Conservation (phyloP, 2,888 invertebrate genomes). For the Microctonus hyperodae region DNA sequence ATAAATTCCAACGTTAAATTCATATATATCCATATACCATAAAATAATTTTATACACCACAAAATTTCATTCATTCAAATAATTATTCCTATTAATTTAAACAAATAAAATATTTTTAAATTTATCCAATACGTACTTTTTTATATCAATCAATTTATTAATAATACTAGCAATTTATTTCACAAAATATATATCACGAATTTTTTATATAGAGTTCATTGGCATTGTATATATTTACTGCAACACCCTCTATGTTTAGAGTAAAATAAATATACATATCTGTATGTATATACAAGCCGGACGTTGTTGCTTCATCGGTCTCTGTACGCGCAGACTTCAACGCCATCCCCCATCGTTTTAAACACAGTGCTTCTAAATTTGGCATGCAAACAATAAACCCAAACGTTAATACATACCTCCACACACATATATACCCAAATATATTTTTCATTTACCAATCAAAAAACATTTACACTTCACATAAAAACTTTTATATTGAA, state of each 20-base stretch:
- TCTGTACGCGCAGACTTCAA: background rate
- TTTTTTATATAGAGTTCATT: background rate
- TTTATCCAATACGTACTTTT: background rate
- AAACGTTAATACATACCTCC: background rate
- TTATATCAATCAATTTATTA: background rate
- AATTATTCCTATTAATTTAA: too few species aligned
- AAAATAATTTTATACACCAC: slow-evolving; percentile 3
- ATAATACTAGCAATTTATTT: background rate
- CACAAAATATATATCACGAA: too few species aligned
- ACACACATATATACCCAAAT: too few species aligned
- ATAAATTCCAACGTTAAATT: slow-evolving; percentile 4
- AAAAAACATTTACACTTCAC: background rate
- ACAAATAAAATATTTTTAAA: too few species aligned
- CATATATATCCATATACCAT: background rate
- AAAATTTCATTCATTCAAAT: too few species aligned
- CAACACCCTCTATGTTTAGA: slow-evolving; percentile 1
- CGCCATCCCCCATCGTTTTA: slow-evolving; percentile 5
- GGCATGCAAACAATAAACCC: slow-evolving; percentile 9
- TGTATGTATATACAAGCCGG: background rate
- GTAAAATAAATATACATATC: background rate
- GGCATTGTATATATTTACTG: background rate
- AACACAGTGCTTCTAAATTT: slow-evolving; percentile 5
- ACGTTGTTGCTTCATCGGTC: background rate
- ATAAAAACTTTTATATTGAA: background rate
- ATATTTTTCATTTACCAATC: background rate